Evolutionary conservation across 2,113 vertebrate genomes (phyloP), one percentile per base, ranked within the genome.

Genomic region (Pterocles burchelli): DNA sequence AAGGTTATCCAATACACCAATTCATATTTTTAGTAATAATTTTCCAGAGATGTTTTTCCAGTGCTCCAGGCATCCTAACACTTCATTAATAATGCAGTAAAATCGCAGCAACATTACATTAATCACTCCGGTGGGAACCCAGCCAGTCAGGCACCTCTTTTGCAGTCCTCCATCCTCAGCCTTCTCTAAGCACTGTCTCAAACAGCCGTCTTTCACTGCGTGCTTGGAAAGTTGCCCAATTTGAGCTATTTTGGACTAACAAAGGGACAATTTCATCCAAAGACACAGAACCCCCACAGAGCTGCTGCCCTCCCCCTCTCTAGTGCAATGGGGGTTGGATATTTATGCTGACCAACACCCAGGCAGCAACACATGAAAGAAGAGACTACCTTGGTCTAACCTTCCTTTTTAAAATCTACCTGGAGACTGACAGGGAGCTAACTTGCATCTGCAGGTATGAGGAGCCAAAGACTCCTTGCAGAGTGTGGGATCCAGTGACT

Each of bases 41-140:
- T 96, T 95, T 91, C 93, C 82, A 4, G 77, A 75, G 59, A 88
- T 92, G 92, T 93, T 97, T 96, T 96, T 96, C 88, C 72, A 96
- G 92, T 87, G 90, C 93, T 93, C 85, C 75, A 95, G 82, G 92
- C 92, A 81, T 75, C 85, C 72, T 94, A 90, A 74, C 87, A 97
- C 92, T 88, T 96, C 95, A 93, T 97, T 95, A 97, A 97, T 96
- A 96, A 92, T 92, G 92, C 92, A 88, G 95, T 96, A 96, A 96
- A 96, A 96, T 94, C 90, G 90, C 82, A 84, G 95, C 59, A 96
- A 90, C 90, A 86, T 96, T 81, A 94, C 95, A 94, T 97, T 93
- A 94, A 96, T 96, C 92, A 95, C 88, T 77, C 83, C 14, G 1
- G 76, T 74, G 83, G 96, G 95, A 97, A 67, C 45, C n/a, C 76